Evolutionary conservation across 2,113 vertebrate species (phyloP).

Genomic region (Suricata suricatta): DNA sequence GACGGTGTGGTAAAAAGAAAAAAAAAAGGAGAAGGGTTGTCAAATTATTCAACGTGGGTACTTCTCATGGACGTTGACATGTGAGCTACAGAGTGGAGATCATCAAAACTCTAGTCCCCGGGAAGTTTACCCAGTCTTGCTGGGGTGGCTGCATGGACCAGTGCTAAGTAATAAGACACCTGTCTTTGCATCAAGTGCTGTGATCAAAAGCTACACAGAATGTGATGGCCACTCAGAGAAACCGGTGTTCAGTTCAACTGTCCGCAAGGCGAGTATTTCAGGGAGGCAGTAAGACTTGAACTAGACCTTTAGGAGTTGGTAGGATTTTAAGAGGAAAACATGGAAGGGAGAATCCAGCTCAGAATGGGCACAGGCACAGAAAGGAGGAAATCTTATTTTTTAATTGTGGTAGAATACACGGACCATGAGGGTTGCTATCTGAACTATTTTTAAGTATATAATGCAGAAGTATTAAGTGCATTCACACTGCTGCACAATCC

Average conservation of each 20-base stretch:
- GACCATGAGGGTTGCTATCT: no score
- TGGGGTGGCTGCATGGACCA: rapidly evolving
- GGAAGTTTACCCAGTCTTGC: rapidly evolving
- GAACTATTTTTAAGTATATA: neutral
- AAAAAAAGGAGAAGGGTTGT: neutral
- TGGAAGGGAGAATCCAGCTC: neutral
- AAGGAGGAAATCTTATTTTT: neutral
- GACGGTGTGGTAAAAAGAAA: neutral
- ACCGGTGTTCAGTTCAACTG: neutral
- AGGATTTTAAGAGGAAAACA: neutral
- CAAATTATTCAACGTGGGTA: no score
- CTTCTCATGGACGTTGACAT: rapidly evolving
- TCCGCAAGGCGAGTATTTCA: rapidly evolving
- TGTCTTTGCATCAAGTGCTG: rapidly evolving
- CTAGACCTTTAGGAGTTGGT: neutral
- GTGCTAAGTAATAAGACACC: rapidly evolving
- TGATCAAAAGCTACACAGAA: rapidly evolving
- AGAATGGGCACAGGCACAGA: rapidly evolving
- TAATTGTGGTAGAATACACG: neutral
- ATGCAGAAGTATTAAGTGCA: neutral
- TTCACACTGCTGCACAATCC: rapidly evolving
- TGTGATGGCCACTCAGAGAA: rapidly evolving
- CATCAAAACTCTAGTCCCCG: rapidly evolving
- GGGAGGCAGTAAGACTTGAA: rapidly evolving
- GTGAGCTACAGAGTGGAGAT: no score